Percentiles rank a stretch among this genome's conserved stretches.
phyloP scores from a whole-genome alignment of 2,888 invertebrate genomes.

The Drosophila bunnanda region DNA sequence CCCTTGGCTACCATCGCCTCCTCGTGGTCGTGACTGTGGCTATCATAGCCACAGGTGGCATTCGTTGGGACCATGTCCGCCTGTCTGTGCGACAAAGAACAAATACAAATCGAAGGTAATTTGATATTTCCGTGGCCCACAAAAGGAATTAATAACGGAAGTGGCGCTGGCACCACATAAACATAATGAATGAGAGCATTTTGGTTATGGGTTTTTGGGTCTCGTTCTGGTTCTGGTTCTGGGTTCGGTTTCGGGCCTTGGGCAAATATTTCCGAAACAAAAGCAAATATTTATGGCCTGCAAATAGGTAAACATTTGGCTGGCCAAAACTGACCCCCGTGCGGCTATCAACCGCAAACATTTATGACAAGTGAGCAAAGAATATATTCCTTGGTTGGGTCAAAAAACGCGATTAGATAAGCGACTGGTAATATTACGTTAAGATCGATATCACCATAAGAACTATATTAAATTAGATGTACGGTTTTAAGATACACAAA shows the following conservation, averaged over 20 bases:
- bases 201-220: constrained; percentile 12
- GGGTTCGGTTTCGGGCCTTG: constrained; percentile 8
- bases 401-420: constrained; percentile 47
- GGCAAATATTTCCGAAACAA: constrained; percentile 33
- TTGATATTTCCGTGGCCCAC: constrained; percentile 67
- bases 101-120: constrained; percentile 52
- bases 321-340: constrained; percentile 36
- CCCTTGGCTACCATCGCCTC: constrained; percentile 6
- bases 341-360: constrained; percentile 15
- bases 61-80: constrained; percentile 86
- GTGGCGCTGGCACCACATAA: constrained; percentile 18
- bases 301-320: constrained; percentile 66
- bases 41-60: constrained; percentile 86
- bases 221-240: neutral
- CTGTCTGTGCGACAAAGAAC: constrained; percentile 71
- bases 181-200: constrained; percentile 37
- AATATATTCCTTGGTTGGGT: constrained; percentile 16
- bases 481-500: too few species aligned
- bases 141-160: constrained; percentile 61
- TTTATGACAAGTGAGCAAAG: constrained; percentile 21
- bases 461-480: too few species aligned
- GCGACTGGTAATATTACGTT: constrained; percentile 19
- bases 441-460: neutral
- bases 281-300: constrained; percentile 65
- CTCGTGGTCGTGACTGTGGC: constrained; percentile 58